A percentile compares a stretch with the other conserved stretches of the same genome.
Evolutionary conservation across 2,113 vertebrate genomes (phyloP).

Genomic region (Myanophis thanlyinensis): DNA sequence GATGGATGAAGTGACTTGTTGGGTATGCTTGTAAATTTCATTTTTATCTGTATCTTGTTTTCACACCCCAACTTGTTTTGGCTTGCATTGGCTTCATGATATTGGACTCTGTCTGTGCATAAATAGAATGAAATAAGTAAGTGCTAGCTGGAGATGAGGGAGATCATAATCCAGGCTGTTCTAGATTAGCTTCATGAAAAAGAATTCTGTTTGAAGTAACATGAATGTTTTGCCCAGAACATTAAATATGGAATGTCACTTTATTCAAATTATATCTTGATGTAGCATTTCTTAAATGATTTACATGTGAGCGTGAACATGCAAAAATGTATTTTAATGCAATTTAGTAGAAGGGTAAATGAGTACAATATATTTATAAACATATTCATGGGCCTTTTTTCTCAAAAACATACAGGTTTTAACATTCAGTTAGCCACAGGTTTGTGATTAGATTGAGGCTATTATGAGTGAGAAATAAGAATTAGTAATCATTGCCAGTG

Average conservation of each 20-base stretch:
- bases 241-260: neutral
- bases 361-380: neutral
- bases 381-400: neutral
- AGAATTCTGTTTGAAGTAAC: neutral
- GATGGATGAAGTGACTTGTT: neutral
- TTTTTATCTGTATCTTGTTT: neutral
- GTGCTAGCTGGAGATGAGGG: neutral
- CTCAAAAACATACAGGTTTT: neutral
- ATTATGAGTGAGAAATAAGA: neutral
- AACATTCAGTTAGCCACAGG: neutral
- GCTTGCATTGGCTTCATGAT: neutral
- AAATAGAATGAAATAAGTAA: neutral
- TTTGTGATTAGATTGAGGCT: neutral
- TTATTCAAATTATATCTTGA: neutral
- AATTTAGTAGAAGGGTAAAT: neutral
- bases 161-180: neutral
- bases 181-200: neutral
- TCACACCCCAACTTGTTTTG: neutral
- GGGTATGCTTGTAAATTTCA: neutral
- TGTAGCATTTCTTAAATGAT: neutral
- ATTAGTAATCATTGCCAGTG: neutral
- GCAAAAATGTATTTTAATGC: neutral
- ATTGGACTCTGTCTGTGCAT: neutral
- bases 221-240: neutral
- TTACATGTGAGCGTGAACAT: neutral